phyloP scores from a whole-genome alignment of 2,113 vertebrate species.

The Furnarius figulus region DNA sequence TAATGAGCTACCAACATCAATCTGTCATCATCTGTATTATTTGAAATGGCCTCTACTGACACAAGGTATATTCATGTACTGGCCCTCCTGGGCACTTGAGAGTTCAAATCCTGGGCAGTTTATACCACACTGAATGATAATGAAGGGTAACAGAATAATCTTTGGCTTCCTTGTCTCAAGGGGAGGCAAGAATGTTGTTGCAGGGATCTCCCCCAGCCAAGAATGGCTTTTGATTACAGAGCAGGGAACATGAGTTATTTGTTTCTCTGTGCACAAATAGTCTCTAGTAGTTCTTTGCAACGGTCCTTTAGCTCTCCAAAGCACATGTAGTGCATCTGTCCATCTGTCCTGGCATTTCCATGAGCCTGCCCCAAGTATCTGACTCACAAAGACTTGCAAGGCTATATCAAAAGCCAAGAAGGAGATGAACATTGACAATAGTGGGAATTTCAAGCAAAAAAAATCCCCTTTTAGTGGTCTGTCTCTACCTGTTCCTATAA shows the following conservation, averaged over 20 bases:
- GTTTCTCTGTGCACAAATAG: constrained; percentile 34
- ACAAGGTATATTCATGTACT: constrained; percentile 58
- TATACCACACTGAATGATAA: constrained; percentile 66
- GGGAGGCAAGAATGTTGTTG: constrained; percentile 53
- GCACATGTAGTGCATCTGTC: background rate
- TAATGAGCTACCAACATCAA: constrained; percentile 70
- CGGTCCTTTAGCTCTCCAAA: background rate
- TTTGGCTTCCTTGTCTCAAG: constrained; percentile 44
- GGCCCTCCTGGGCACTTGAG: constrained; percentile 62
- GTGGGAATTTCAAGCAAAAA: background rate
- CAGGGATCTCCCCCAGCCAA: constrained; percentile 24
- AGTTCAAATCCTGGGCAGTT: constrained; percentile 70
- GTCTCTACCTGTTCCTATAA: background rate
- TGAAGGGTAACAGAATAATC: constrained; percentile 61
- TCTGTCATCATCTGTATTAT: constrained; percentile 69
- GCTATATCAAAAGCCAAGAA: background rate
- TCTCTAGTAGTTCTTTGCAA: background rate
- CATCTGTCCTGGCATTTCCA: background rate
- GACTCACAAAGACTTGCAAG: background rate
- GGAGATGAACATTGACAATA: background rate
- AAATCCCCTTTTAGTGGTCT: background rate
- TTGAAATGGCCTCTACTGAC: constrained; percentile 70
- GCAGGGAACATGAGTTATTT: constrained; percentile 39
- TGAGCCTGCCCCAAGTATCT: background rate
- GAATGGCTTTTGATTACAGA: constrained; percentile 49